These are phyloP conservation scores for Acanthosoma haemorrhoidale DNA, from an alignment of 2,888 invertebrate genomes.

Conservation along the genomic window DNA sequence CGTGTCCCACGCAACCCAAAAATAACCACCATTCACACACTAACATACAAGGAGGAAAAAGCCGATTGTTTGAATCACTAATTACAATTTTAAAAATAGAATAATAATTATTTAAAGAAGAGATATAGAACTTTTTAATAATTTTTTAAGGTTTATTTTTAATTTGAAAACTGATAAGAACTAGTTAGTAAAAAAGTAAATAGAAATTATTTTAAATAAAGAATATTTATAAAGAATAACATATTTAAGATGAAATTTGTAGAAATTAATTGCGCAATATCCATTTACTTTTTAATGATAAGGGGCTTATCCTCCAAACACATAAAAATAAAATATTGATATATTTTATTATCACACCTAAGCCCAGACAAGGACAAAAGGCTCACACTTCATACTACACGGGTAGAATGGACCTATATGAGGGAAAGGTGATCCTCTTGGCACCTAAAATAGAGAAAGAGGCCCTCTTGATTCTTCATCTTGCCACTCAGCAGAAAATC, in stretches of 20 bases:
- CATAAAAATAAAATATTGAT: constrained; percentile 13
- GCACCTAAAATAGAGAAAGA: constrained; percentile 26
- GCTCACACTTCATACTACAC: constrained; percentile 23
- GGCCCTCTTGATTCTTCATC: constrained; percentile 1
- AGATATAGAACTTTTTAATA: too few species aligned
- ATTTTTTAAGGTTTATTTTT: too few species aligned
- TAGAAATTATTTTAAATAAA: too few species aligned
- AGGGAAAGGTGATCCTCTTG: not conserved
- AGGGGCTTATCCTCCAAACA: constrained; percentile 28
- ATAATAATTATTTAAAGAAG: too few species aligned
- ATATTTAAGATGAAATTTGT: too few species aligned
- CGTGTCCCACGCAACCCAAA: constrained; percentile 20
- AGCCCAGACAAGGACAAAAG: constrained; percentile 27
- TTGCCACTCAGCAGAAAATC: not conserved
- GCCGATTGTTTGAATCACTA: not conserved
- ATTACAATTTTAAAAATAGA: too few species aligned
- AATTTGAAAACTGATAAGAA: too few species aligned
- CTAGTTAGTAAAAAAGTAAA: too few species aligned
- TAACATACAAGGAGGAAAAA: constrained; percentile 26
- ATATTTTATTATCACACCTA: not conserved
- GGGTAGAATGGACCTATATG: constrained; percentile 19
- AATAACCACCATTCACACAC: not conserved
- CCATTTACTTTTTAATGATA: too few species aligned
- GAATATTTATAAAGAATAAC: too few species aligned
- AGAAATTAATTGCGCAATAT: too few species aligned